Evolutionary conservation across 2,888 invertebrate genomes (phyloP), one percentile per base, ranked within the genome.

Genomic region (Glaucopsyche alexis): DNA sequence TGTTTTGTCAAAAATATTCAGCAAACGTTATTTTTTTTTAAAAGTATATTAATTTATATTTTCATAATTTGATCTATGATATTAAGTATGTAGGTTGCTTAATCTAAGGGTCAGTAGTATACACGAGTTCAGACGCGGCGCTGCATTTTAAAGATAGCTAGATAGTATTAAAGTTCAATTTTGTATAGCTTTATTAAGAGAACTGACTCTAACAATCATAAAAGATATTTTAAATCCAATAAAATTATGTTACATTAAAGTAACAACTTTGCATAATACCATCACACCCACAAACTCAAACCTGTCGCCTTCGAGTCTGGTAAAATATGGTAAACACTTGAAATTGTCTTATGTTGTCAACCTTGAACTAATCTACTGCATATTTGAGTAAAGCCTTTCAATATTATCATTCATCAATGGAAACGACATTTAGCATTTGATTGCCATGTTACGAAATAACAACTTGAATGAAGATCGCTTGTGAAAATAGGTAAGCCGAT

Each of bases 351-450:
- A 83, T 86, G 86, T 77, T 75, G 83, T 78, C 87, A 77, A 83
- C 89, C 90, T 91, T 90, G 90, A 84, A 81, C 81, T 86, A 88
- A 88, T 87, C 87, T 84, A 76, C 79, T 81, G 69, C 29, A 69
- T 69, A 47, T 69, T 19, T 69, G 42, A 67, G 16, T 19, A 67
- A 47, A 49, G 47, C 49, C 47, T 69, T 69, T 69, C 69, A 29
- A 47, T 69, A 38, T 19, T 69, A 29, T 45, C 9, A 67, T 16
- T 45, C 29, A 69, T 69, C 69, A 69, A 69, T 69, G 29, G 47
- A 49, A 19, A 19, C 49, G 29, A 29, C 29, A 29, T 69, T 69
- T 45, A 45, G 6, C 55, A 66, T 67, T 45, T 42, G 45, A 67
- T 67, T 69, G 19, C 11, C 69, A 69, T 13, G n/a, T 67, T 47